Conservation (phyloP, 2,113 vertebrate genomes). For the Ornithorhynchus anatinus region DNA sequence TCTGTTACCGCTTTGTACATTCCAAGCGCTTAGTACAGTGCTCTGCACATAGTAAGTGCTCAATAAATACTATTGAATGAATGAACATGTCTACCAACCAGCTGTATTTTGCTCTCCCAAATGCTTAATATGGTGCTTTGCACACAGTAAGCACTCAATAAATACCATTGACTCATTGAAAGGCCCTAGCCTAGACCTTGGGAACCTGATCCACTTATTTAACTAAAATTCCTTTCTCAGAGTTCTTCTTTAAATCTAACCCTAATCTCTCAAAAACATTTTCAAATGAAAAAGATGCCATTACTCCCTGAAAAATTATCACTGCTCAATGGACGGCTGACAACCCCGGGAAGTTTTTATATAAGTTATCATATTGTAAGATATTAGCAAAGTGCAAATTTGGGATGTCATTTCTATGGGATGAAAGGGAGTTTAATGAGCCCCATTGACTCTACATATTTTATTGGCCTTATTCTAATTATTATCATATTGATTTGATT, state of each 20-base stretch:
- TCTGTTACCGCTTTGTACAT: too few relatives aligned
- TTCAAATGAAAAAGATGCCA: constrained; percentile 36
- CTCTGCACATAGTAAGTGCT: too few relatives aligned
- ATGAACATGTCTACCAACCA: too few relatives aligned
- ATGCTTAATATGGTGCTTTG: too few relatives aligned
- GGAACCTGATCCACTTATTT: too few relatives aligned
- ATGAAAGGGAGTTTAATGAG: constrained; percentile 23
- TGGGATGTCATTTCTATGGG: constrained; percentile 10
- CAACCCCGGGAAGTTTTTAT: constrained; percentile 24
- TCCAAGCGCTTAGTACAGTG: too few relatives aligned
- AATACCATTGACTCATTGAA: too few relatives aligned
- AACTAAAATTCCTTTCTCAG: neutral
- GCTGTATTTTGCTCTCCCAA: too few relatives aligned
- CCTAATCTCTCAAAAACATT: constrained; percentile 5
- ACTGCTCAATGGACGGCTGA: neutral
- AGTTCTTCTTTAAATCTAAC: constrained; percentile 39
- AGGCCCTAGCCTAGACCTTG: too few relatives aligned
- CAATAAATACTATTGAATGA: too few relatives aligned
- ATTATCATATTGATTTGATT: constrained; percentile 1
- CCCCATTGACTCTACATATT: neutral
- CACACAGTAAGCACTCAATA: too few relatives aligned
- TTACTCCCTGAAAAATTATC: constrained; percentile 26
- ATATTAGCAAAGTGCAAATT: constrained; percentile 34
- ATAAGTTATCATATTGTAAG: constrained; percentile 28
- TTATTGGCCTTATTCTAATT: constrained; percentile 34